A percentile compares a stretch with the other conserved stretches of the same genome.
Evolutionary conservation across 2,797 vertebrate genomes (phyloP).

Genomic region (Cyprinella venusta): DNA sequence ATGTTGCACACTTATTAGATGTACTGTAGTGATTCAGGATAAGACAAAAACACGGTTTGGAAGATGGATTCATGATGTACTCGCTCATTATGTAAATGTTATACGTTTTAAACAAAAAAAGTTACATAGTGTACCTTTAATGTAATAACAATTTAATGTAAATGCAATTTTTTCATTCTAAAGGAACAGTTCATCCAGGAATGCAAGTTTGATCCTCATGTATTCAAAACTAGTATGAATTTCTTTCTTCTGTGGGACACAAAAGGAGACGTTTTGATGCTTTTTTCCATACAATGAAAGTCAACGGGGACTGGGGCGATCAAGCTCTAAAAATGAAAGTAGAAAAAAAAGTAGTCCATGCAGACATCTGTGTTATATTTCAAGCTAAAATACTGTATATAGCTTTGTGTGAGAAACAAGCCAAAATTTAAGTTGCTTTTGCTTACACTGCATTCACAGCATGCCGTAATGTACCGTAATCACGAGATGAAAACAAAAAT

Average conservation of each 20-base stretch:
- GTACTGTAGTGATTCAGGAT: too few relatives aligned
- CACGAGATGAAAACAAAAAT: background rate
- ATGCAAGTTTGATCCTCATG: background rate
- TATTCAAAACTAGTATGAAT: background rate
- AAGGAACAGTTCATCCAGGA: background rate
- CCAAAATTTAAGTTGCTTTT: background rate
- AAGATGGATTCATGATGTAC: too few relatives aligned
- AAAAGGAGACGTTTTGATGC: slow-evolving; percentile 6
- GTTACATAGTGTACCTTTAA: background rate
- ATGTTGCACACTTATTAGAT: too few relatives aligned
- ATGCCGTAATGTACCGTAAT: background rate
- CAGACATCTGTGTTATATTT: background rate
- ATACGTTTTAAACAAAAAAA: background rate
- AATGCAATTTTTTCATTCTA: background rate
- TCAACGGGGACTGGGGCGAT: background rate
- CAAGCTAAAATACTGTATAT: background rate
- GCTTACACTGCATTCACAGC: background rate
- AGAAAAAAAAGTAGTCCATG: background rate
- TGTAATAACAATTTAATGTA: background rate
- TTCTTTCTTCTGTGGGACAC: slow-evolving; percentile 17
- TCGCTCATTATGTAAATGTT: background rate
- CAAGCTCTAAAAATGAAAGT: background rate
- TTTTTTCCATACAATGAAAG: background rate
- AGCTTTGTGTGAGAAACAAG: background rate
- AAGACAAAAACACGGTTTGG: too few relatives aligned